These are phyloP conservation scores for Toxonevra muliebris DNA, from an alignment of 2,888 invertebrate genomes.

Conservation along the genomic window DNA sequence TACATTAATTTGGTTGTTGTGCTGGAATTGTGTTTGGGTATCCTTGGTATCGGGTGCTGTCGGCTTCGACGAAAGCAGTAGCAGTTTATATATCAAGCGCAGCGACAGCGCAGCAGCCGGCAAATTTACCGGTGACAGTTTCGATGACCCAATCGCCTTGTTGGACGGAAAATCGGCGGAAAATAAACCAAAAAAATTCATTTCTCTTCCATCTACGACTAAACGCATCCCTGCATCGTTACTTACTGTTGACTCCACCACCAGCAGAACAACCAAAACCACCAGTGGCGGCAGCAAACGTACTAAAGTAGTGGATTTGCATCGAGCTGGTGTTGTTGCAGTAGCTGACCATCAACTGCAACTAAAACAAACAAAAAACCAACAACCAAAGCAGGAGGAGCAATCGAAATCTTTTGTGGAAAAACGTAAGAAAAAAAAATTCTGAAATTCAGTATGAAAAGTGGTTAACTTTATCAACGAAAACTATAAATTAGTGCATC, in stretches of 20 bases:
- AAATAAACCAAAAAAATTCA: too few species aligned
- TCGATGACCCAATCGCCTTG: background rate
- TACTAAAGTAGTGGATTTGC: conserved; percentile 38
- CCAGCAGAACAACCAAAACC: conserved; percentile 22
- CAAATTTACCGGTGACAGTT: conserved; percentile 12
- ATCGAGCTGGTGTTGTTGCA: conserved; percentile 28
- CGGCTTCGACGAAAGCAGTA: too few species aligned
- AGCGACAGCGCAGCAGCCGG: background rate
- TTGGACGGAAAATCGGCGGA: too few species aligned
- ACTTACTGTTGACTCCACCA: too few species aligned
- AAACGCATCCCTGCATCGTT: too few species aligned
- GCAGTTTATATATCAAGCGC: background rate
- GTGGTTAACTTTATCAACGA: too few species aligned
- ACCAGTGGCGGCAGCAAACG: conserved; percentile 38
- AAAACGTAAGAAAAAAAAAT: background rate
- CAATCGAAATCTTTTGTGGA: background rate
- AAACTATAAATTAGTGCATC: too few species aligned
- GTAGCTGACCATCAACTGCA: conserved; percentile 18
- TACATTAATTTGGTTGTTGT: too few species aligned
- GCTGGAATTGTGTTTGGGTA: too few species aligned
- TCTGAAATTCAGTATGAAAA: too few species aligned
- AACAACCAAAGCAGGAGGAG: background rate
- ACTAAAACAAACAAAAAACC: background rate
- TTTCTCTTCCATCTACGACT: too few species aligned
- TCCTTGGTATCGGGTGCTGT: too few species aligned